A percentile compares a stretch with the other conserved stretches of the same genome.
Evolutionary conservation across 2,888 invertebrate species (phyloP).

Genomic region (Caradrina clavipalpis): DNA sequence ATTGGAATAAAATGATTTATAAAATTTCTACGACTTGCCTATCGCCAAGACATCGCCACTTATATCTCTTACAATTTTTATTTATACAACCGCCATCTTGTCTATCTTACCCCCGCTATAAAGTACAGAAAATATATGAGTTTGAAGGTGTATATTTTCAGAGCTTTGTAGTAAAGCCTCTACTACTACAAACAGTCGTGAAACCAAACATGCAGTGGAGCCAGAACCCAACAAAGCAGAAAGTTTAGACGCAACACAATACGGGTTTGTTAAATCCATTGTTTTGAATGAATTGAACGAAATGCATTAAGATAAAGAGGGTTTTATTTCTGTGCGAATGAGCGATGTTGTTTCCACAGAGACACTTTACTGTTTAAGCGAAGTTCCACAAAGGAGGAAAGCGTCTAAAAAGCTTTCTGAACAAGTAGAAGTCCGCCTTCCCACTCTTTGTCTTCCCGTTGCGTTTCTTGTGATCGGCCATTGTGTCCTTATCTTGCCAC

Average conservation of each 20-base stretch:
- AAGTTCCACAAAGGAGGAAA: constrained; percentile 76
- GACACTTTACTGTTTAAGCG: constrained; percentile 76
- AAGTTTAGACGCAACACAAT: constrained; percentile 71
- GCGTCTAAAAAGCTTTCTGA: constrained; percentile 78
- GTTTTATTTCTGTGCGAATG: constrained; percentile 78
- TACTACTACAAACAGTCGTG: neutral
- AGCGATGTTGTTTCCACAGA: constrained; percentile 72
- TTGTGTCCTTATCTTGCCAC: constrained; percentile 77
- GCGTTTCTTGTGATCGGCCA: constrained; percentile 77
- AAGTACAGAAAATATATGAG: constrained; percentile 29
- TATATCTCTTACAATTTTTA: constrained; percentile 18
- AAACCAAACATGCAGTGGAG: constrained; percentile 28
- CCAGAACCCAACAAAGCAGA: constrained; percentile 45
- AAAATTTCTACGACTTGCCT: neutral
- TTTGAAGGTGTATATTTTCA: constrained; percentile 16
- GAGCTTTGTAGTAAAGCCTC: neutral
- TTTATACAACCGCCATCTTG: constrained; percentile 5
- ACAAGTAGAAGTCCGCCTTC: constrained; percentile 67
- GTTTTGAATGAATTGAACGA: constrained; percentile 78
- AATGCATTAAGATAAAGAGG: constrained; percentile 78
- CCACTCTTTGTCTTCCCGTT: constrained; percentile 75
- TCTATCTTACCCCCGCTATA: constrained; percentile 1
- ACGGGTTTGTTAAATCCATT: constrained; percentile 76
- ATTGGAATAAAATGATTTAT: constrained; percentile 5
- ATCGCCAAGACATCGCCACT: neutral